phyloP scores from a whole-genome alignment of 2,797 vertebrate genomes.

The Rhyacichthys aspro region DNA sequence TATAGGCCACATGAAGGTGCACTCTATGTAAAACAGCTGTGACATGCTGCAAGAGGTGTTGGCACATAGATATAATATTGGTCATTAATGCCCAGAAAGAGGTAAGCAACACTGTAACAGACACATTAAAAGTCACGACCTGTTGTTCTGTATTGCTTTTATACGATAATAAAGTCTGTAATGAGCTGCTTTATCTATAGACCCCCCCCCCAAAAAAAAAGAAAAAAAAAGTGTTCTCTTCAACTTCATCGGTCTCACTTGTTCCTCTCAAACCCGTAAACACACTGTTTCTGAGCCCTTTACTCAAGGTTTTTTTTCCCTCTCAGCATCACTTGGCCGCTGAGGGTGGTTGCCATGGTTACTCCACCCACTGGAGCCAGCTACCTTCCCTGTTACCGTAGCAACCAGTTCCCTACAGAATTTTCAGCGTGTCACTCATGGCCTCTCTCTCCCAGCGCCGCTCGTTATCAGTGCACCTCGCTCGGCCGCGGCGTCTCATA shows the following conservation, averaged over 20 bases:
- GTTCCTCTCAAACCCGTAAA: slow-evolving; percentile 47
- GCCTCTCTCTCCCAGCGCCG: slow-evolving; percentile 25
- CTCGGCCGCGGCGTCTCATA: slow-evolving; percentile 30
- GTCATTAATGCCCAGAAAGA: slow-evolving; percentile 45
- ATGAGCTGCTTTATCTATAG: too few species aligned
- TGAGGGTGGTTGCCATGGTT: slow-evolving; percentile 81
- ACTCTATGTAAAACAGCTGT: not conserved
- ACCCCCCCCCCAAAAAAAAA: slow-evolving; percentile 4
- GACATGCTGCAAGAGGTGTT: slow-evolving; percentile 39
- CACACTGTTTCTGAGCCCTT: slow-evolving; percentile 33
- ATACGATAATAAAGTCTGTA: too few species aligned
- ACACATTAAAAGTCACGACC: too few species aligned
- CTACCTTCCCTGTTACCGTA: slow-evolving; percentile 84
- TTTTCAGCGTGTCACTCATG: slow-evolving; percentile 75
- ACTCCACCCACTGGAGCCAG: slow-evolving; percentile 82
- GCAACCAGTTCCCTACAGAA: slow-evolving; percentile 84
- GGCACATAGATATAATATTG: slow-evolving; percentile 31
- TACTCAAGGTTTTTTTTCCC: slow-evolving; percentile 53
- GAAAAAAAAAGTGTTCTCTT: slow-evolving; percentile 3
- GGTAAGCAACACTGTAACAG: too few species aligned
- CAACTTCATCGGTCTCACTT: slow-evolving; percentile 38
- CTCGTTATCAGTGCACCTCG: slow-evolving; percentile 39
- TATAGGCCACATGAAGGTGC: not conserved
- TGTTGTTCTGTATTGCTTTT: too few species aligned
- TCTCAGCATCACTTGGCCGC: slow-evolving; percentile 81